Evolutionary conservation across 2,797 vertebrate genomes (phyloP), one percentile per base, ranked within the genome.

Genomic region (Taenioides sp.): DNA sequence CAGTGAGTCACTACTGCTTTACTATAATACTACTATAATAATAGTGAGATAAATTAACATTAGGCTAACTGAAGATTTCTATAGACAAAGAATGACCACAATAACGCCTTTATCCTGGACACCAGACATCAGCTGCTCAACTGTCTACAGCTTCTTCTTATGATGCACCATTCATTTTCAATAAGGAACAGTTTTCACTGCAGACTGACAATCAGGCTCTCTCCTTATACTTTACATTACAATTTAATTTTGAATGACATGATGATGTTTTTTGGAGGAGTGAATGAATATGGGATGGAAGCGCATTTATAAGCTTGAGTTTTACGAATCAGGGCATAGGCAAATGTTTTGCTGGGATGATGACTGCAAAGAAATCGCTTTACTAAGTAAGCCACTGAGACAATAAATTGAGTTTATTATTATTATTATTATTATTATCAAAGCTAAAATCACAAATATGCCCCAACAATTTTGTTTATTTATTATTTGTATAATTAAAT

Each of bases 381-480:
- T 17, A 59, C 16, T 25, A 59, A 28, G 25, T 18, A 7, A 59
- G n/a, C 25, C 28, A 61, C 7, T 9, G 57, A 28, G 14, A 25
- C 23, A 59, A 11, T 23, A 58, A 58, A 28, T 5, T 65, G 34
- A 70, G 65, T 27, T 27, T 27, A 2, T 27, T 27, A n/a, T n/a
- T n/a, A n/a, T 43, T 70, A 63, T 31, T 65, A 47, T 62, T 52
- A 65, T 71, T 66, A 60, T 1, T 73, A 34, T 64, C 25, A 3
- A 55, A 73, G 47, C 80, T 77, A 78, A 81, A 76, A 84, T 79
- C 78, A 79, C 65, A 20, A 84, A 67, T 59, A 10, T 47, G 52
- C 47, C 55, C 37, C 80, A 47, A 59, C 52, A 75, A 65, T 43
- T 12, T 43, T 12, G 40, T 43, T 43, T 43, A 1, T 43, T 43